Evolutionary conservation across 2,888 invertebrate species (phyloP), one percentile per base, ranked within the genome.

Genomic region (Allophyes oxyacanthae): DNA sequence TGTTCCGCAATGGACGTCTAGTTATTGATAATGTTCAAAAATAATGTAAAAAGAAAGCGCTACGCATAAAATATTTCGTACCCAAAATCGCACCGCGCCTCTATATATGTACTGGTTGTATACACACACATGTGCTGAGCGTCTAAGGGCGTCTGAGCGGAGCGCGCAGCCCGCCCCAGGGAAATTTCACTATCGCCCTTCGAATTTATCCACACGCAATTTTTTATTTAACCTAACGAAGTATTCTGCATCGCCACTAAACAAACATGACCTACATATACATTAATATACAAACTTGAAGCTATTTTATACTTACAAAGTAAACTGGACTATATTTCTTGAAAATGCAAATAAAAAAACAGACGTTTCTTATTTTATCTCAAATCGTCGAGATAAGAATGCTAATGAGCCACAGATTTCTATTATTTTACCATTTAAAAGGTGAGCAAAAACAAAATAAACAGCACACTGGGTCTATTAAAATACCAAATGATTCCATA

Each of bases 111-210:
- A 11, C 55, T 7, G 6, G 28, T 28, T 1, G 1, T 28, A 6
- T 6, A 28, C 11, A 40, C 36, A 57, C 34, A 26, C 43, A 34
- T 34, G 42, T 34, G 33, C 11, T 30, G 30, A 15, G 11, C 20
- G 4, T 20, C 32, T 25, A 13, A 11, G 26, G 25, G 33, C 20
- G 15, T 2, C 7, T 20, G 6, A 4, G 44, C 33, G 13, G 43
- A n/a, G 43, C 55, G 40, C 33, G 20, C 42, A 50, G 46, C 20
- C 42, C 42, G 32, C 73, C 72, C 51, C 44, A 7, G 75, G 76
- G 71, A 73, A 68, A 68, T 76, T 64, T 51, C 61, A 61, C 70
- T 64, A 64, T 52, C 52, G 28, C 49, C 42, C 54, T 37, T 49
- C 65, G 42, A 70, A 53, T 56, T 40, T 42, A 55, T 56, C 36